A percentile compares a stretch with the other conserved stretches of the same genome.
Evolutionary conservation across 2,797 vertebrate species (phyloP).

Genomic region (Clamator glandarius): DNA sequence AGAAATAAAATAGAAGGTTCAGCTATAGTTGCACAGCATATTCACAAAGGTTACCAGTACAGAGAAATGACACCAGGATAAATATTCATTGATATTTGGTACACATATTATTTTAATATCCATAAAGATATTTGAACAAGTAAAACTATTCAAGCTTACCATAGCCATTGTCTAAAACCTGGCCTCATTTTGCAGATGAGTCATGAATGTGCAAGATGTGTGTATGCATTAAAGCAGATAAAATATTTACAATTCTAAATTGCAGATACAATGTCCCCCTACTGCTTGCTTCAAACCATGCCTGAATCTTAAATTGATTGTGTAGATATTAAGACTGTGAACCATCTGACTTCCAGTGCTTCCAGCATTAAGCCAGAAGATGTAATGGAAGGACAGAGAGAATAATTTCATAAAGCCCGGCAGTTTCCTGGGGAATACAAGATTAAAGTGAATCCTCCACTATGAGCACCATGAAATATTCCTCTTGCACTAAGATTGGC

Average conservation of each 20-base stretch:
- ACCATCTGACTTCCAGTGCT: conserved; percentile 5
- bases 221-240: conserved; percentile 50
- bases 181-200: background rate
- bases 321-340: conserved; percentile 4
- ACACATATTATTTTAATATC: background rate
- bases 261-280: conserved; percentile 9
- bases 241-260: conserved; percentile 67
- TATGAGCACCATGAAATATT: background rate
- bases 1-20: background rate
- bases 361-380: conserved; percentile 20
- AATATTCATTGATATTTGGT: background rate
- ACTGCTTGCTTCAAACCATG: conserved; percentile 8
- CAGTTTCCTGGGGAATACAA: conserved; percentile 12
- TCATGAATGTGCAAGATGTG: conserved; percentile 12
- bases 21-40: background rate
- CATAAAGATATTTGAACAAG: conserved; percentile 30
- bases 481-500: background rate
- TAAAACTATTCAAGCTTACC: background rate
- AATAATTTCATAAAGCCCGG: conserved; percentile 16
- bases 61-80: background rate
- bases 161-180: background rate
- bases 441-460: background rate
- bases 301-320: background rate
- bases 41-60: background rate
- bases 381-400: conserved; percentile 14